Evolutionary conservation across 1,140 invertebrate species (phyloP).

Genomic region (Drosophila murphyi): DNA sequence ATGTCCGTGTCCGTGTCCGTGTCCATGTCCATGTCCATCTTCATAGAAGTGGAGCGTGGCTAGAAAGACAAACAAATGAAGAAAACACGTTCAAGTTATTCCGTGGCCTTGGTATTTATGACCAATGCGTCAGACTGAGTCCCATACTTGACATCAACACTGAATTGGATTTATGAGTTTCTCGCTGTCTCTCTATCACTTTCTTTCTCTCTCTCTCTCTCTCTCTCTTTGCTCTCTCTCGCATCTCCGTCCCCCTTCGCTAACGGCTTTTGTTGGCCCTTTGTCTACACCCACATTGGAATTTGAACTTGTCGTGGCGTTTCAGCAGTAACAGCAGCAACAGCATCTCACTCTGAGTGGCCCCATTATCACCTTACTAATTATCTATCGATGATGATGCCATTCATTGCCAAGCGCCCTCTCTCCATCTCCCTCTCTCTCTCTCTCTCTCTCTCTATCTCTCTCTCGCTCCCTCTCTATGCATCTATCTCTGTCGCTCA

Average conservation of each 20-base stretch:
- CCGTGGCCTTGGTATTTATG: slow-evolving; percentile 77
- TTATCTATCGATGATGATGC: slow-evolving; percentile 77
- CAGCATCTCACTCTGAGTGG: slow-evolving; percentile 53
- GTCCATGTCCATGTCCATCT: slow-evolving; percentile 31
- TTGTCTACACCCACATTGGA: slow-evolving; percentile 64
- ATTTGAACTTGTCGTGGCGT: slow-evolving; percentile 68
- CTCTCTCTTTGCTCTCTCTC: not conserved
- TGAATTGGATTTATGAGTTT: slow-evolving; percentile 40
- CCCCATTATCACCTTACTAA: slow-evolving; percentile 74
- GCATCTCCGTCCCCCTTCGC: too few species aligned
- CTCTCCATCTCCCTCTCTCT: not conserved
- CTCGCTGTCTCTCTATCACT: not conserved
- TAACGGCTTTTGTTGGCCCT: slow-evolving; percentile 9
- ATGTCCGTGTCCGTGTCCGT: slow-evolving; percentile 58
- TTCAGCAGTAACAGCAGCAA: slow-evolving; percentile 25
- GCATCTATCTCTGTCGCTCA: not conserved
- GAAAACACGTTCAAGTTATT: slow-evolving; percentile 73
- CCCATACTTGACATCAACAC: slow-evolving; percentile 55
- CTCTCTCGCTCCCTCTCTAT: slow-evolving; percentile 9
- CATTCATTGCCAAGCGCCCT: slow-evolving; percentile 52
- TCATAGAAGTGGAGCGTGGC: slow-evolving; percentile 46
- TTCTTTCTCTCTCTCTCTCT: not conserved
- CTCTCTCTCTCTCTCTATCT: not conserved
- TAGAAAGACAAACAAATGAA: slow-evolving; percentile 63
- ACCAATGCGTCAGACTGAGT: slow-evolving; percentile 59